Percentiles rank a stretch among this genome's conserved stretches.
Evolutionary conservation across 1,140 invertebrate genomes (phyloP).

Genomic region (Camponotus vicinus): DNA sequence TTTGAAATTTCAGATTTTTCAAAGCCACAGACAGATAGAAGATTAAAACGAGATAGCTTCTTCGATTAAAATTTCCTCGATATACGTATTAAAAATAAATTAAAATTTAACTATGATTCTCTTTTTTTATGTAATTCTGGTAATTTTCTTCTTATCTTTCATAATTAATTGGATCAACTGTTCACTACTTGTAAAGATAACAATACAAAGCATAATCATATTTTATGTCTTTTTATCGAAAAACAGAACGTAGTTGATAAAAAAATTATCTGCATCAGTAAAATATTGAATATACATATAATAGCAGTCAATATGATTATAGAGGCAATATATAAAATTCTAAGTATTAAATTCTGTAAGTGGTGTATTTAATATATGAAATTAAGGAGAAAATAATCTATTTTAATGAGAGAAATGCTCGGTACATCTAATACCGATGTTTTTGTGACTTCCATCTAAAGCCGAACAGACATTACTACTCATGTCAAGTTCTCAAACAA

Average conservation of each 20-base stretch:
- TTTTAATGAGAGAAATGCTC: constrained; percentile 2
- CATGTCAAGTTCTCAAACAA: constrained; percentile 65
- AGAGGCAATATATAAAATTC: not conserved
- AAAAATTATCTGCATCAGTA: no score
- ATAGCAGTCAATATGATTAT: not conserved
- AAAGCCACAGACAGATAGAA: not conserved
- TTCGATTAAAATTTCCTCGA: not conserved
- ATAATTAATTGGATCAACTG: not conserved
- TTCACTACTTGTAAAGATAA: not conserved
- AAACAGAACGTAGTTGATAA: no score
- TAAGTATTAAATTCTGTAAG: not conserved
- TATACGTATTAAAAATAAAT: constrained; percentile 3
- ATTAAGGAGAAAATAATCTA: not conserved
- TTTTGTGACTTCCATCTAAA: constrained; percentile 27
- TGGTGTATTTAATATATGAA: not conserved
- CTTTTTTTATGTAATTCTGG: not conserved
- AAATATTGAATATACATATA: not conserved
- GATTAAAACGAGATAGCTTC: not conserved
- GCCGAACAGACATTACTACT: constrained; percentile 20
- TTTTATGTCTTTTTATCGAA: not conserved
- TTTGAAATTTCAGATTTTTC: not conserved
- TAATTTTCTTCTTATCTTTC: no score
- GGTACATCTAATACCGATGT: constrained; percentile 26
- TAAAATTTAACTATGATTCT: constrained; percentile 14
- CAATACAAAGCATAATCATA: not conserved